Base-by-base conservation (phyloP, 2,888 invertebrate species). In the Drosophila nigricruria region DNA sequence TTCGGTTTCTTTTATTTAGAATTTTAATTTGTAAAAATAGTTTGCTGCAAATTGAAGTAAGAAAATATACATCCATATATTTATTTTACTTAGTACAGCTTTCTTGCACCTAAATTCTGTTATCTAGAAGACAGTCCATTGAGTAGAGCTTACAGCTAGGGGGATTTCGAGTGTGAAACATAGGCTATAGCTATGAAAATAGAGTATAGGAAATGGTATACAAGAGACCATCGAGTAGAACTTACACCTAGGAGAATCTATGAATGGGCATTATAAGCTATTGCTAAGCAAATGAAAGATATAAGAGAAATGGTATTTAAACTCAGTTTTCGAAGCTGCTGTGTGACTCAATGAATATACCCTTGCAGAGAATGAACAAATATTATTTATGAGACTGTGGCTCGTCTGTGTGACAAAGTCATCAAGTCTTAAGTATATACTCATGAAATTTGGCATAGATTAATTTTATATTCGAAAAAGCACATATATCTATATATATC, bases 51-150 rank as follows among this genome's bases (percentile, higher is more conserved):
- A 59, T 75, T 45, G 27, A 59, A 67, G 87, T 84, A 82, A 68
- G 87, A 84, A 84, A 84, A 84, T 86, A 84, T 82, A 67, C 68
- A 20, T 54, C 50, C 63, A 47, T 69, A 58, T 25, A 36, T 27
- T 18, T 58, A 47, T 16, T 58, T 56, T 68, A 50, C 43, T 38
- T 53, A 38, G 43, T 67, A 68, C 49, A 76, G 79, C 64, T 78
- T 60, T 45, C 58, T 78, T 69, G 62, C 73, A 63, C 65, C 71
- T 88, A 88, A 88, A 89, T 89, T 88, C 87, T 86, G 81, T 77
- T 88, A 86, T 89, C 90, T 88, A 89, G 87, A 81, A 88, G 90
- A 89, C 87, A 88, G 87, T 88, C 87, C 88, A 83, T 89, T 75
- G 75, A 88, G 79, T 82, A 88, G 70, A 88, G 81, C 83, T 84